phyloP scores from a whole-genome alignment of 2,113 vertebrate species.

The Isichthys henryi region DNA sequence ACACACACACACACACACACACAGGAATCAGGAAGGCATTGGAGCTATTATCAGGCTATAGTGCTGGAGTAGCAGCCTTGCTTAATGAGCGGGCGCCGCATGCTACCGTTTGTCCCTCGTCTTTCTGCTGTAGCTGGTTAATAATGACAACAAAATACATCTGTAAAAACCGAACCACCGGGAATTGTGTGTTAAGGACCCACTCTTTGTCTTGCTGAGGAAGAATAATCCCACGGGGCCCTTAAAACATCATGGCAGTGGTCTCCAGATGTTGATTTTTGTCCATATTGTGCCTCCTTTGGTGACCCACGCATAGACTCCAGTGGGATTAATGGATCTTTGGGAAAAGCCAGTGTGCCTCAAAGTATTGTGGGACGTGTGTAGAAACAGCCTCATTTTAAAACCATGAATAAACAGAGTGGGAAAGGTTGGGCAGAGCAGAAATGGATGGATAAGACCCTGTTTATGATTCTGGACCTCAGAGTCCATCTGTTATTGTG shows the following conservation, averaged over 20 bases:
- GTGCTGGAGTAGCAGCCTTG: not conserved
- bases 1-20: not conserved
- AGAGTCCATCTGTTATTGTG: slow-evolving; percentile 52
- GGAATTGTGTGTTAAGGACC: not conserved
- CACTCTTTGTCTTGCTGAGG: not conserved
- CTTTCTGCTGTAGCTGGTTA: not conserved
- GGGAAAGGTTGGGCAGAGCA: slow-evolving; percentile 28
- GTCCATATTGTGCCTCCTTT: not conserved
- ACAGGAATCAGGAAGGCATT: not conserved
- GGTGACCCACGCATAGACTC: not conserved
- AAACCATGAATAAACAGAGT: slow-evolving; percentile 29
- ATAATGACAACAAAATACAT: slow-evolving; percentile 13
- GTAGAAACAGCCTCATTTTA: not conserved
- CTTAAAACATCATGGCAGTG: not conserved
- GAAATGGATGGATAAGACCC: slow-evolving; percentile 22
- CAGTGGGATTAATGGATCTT: not conserved
- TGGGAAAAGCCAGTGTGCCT: not conserved
- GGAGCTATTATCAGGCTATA: slow-evolving; percentile 7
- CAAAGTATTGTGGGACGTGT: not conserved
- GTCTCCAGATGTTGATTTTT: not conserved
- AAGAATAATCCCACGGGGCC: not conserved
- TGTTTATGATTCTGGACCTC: not conserved
- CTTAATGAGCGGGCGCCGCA: not conserved
- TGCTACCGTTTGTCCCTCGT: not conserved
- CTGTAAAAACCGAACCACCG: not conserved